Conservation (phyloP, 2,797 vertebrate genomes). For the Gymnocypris eckloni region DNA sequence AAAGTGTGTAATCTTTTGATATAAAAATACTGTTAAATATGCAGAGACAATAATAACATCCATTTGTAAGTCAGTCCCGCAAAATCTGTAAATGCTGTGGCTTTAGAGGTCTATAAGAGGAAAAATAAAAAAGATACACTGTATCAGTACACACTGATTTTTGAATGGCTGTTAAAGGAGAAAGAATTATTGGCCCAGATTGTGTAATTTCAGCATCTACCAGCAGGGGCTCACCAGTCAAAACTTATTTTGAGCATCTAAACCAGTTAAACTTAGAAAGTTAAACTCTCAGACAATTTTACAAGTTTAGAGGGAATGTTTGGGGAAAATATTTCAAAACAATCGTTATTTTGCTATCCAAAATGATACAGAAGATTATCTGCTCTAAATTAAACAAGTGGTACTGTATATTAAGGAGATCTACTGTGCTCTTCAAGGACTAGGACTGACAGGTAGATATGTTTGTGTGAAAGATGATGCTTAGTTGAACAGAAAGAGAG, state of each 20-base stretch:
- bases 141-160: background rate
- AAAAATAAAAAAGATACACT: background rate
- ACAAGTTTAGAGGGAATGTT: background rate
- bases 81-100: background rate
- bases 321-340: background rate
- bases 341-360: background rate
- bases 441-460: slow-evolving; percentile 22
- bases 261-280: background rate
- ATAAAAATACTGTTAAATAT: background rate
- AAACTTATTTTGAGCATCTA: background rate
- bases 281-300: background rate
- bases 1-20: background rate
- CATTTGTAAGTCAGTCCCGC: background rate
- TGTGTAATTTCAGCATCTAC: background rate
- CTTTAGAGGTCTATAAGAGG: background rate
- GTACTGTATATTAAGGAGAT: background rate
- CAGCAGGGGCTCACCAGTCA: background rate
- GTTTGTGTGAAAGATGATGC: slow-evolving; percentile 14
- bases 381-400: background rate
- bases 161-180: background rate
- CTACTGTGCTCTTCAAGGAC: background rate
- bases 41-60: background rate
- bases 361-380: background rate
- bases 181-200: background rate
- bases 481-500: slow-evolving; percentile 3